These are phyloP conservation scores for Paramisgurnus dabryanus DNA, from an alignment of 2,113 vertebrate species.

Conservation along the genomic window DNA sequence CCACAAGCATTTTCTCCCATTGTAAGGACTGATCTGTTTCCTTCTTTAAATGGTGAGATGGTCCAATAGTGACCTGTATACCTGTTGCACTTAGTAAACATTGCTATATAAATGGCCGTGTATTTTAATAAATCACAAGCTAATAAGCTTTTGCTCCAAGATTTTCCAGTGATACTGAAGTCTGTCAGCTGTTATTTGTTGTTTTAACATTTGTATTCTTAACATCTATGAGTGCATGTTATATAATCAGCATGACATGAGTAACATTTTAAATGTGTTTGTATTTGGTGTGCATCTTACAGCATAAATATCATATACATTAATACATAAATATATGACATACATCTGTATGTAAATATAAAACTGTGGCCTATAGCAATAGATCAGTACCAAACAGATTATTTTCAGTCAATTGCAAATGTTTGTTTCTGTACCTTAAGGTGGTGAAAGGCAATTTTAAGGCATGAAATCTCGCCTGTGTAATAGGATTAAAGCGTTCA, in stretches of 20 bases:
- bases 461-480: slow-evolving; percentile 32
- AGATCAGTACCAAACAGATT: neutral
- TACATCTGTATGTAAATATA: neutral
- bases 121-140: neutral
- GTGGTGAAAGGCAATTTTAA: slow-evolving; percentile 37
- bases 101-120: neutral
- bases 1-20: neutral
- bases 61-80: neutral
- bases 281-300: too few relatives aligned
- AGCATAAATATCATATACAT: too few relatives aligned
- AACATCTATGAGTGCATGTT: too few relatives aligned
- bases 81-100: neutral
- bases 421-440: slow-evolving; percentile 32
- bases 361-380: neutral
- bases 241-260: too few relatives aligned
- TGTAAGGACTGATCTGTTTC: neutral
- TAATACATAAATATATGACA: too few relatives aligned
- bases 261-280: neutral
- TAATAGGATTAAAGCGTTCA: slow-evolving; percentile 43
- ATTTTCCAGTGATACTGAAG: too few relatives aligned
- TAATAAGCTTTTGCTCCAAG: neutral
- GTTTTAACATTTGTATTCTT: too few relatives aligned
- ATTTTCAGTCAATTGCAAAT: slow-evolving; percentile 16
- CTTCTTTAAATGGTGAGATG: slow-evolving; percentile 14
- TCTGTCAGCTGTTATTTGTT: too few relatives aligned